Evolutionary conservation across 2,888 invertebrate species (phyloP).

Genomic region (Drosophila multiciliata): DNA sequence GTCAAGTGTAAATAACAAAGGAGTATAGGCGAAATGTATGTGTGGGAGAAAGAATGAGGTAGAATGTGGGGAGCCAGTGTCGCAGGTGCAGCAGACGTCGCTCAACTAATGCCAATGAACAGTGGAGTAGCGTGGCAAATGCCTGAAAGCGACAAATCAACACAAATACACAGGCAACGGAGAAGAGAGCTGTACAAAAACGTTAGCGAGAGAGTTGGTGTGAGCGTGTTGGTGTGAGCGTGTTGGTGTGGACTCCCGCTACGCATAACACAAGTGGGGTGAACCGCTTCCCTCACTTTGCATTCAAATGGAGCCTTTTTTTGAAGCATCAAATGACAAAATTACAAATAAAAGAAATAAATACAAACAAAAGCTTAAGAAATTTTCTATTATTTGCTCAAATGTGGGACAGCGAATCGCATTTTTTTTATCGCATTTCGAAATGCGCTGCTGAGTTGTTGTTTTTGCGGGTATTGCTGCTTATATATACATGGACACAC

Average conservation of each 20-base stretch:
- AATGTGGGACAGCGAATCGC: conserved; percentile 65
- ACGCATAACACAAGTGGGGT: conserved; percentile 30
- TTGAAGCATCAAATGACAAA: conserved; percentile 42
- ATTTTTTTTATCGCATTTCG: conserved; percentile 68
- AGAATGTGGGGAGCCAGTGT: conserved; percentile 3
- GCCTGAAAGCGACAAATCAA: conserved; percentile 40
- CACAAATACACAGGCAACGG: conserved; percentile 32
- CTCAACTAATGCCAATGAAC: conserved; percentile 71
- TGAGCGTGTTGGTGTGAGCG: neutral
- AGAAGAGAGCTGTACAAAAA: neutral
- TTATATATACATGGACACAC: conserved; percentile 24
- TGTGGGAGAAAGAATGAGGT: conserved; percentile 7
- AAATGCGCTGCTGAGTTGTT: conserved; percentile 44
- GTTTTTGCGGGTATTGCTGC: conserved; percentile 8
- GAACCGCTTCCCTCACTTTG: conserved; percentile 23
- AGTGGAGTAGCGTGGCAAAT: conserved; percentile 66
- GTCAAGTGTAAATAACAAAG: conserved; percentile 50
- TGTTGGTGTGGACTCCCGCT: conserved; percentile 11
- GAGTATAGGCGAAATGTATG: neutral
- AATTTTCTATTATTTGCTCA: conserved; percentile 57
- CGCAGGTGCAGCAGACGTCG: conserved; percentile 61
- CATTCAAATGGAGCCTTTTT: conserved; percentile 43
- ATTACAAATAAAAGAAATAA: conserved; percentile 42
- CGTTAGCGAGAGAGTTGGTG: conserved; percentile 3
- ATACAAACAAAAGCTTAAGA: conserved; percentile 53